phyloP scores from a whole-genome alignment of 2,888 invertebrate genomes.

The Conchocele bisecta region DNA sequence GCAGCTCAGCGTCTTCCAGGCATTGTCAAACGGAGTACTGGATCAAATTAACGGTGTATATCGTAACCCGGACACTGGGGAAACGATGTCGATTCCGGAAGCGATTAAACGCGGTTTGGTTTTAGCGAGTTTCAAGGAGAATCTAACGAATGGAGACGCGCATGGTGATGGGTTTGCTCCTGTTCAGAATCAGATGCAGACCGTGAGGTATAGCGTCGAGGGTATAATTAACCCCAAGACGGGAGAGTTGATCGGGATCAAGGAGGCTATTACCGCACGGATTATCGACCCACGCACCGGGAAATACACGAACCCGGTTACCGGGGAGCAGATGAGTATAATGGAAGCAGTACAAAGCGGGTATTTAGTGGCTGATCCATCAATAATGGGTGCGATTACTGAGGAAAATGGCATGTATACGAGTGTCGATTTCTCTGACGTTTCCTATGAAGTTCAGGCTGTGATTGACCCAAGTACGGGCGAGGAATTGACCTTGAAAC shows the following conservation, averaged over 20 bases:
- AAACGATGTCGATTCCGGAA: conserved; percentile 79
- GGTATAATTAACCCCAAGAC: conserved; percentile 77
- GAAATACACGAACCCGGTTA: conserved; percentile 84
- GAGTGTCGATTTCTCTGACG: conserved; percentile 71
- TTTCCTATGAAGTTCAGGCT: conserved; percentile 66
- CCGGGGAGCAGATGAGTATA: conserved; percentile 84
- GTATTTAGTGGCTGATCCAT: conserved; percentile 83
- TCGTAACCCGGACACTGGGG: conserved; percentile 74
- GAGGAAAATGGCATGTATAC: conserved; percentile 69
- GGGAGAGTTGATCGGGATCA: conserved; percentile 86
- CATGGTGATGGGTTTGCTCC: conserved; percentile 56
- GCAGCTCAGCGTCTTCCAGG: conserved; percentile 76
- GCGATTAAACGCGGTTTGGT: conserved; percentile 80
- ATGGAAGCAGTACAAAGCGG: conserved; percentile 90
- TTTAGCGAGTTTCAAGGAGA: conserved; percentile 70
- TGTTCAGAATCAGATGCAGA: conserved; percentile 67
- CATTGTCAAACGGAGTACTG: conserved; percentile 76
- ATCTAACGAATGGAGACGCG: conserved; percentile 60
- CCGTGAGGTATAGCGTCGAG: conserved; percentile 66
- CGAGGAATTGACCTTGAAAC: conserved; percentile 70
- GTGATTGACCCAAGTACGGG: conserved; percentile 73
- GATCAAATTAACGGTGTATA: conserved; percentile 77
- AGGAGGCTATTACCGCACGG: conserved; percentile 89
- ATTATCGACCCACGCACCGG: conserved; percentile 89
- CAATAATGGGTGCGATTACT: conserved; percentile 56